A percentile compares a stretch with the other conserved stretches of the same genome.
Conservation (phyloP, 2,113 vertebrate species). For the zebrafish (Danio rerio) region DNA sequence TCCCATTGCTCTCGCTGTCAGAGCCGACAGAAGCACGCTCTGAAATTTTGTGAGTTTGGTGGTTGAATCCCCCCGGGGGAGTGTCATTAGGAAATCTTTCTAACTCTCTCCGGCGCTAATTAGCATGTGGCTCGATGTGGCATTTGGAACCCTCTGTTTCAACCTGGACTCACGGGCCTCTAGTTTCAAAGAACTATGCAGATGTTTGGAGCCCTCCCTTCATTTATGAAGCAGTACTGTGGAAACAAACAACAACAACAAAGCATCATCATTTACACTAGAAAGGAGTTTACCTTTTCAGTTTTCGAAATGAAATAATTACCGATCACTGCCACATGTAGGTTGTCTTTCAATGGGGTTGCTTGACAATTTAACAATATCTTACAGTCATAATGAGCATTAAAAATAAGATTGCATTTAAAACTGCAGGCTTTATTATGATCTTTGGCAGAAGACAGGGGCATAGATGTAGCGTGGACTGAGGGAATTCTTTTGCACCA, state of each 20-base stretch:
- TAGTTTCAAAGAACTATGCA: constrained; percentile 28
- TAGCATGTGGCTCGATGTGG: constrained; percentile 56
- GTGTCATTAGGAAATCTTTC: constrained; percentile 54
- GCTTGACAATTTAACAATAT: too few species aligned
- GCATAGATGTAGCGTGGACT: too few species aligned
- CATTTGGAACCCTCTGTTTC: constrained; percentile 32
- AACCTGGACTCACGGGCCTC: constrained; percentile 46
- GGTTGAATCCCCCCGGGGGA: constrained; percentile 45
- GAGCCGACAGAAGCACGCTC: constrained; percentile 51
- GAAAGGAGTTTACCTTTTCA: neutral
- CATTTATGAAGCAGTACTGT: constrained; percentile 24
- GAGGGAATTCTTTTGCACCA: too few species aligned
- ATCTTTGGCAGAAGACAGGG: too few species aligned
- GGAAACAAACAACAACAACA: neutral
- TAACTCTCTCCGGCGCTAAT: constrained; percentile 57
- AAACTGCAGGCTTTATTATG: too few species aligned
- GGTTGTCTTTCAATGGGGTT: neutral
- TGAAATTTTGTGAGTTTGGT: constrained; percentile 53
- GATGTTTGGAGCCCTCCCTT: constrained; percentile 37
- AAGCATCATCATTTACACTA: constrained; percentile 25
- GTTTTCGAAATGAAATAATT: constrained; percentile 12
- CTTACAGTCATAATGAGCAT: too few species aligned
- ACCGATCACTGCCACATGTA: neutral
- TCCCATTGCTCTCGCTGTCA: constrained; percentile 58
- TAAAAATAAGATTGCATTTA: too few species aligned